Evolutionary conservation across 2,113 vertebrate genomes (phyloP), one percentile per base, ranked within the genome.

Genomic region (Zingel zingel): DNA sequence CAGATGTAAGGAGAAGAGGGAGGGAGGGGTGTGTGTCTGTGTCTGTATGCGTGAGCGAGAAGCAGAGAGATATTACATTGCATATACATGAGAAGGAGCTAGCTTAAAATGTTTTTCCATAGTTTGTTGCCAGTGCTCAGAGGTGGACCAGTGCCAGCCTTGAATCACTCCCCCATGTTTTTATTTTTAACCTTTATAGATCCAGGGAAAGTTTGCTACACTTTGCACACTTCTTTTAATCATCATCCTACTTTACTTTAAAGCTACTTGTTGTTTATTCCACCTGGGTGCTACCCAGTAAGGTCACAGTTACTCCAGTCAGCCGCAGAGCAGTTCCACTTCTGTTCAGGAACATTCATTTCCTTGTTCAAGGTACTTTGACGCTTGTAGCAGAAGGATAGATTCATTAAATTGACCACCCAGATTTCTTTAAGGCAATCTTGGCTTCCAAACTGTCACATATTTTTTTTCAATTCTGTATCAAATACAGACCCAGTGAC

Each of bases 1-100:
- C 95, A 95, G 95, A 95, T 95, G 95, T 96, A 95, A 96, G 94
- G 90, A 95, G 85, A 95, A 94, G 91, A 88, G 89, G 88, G 93
- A 92, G 90, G 93, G 89, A 89, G 83, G 90, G 90, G 88, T 86
- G 90, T 74, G 83, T 89, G 89, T 85, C 80, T 89, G 89, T 89
- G 90, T 80, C 70, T 90, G 91, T 84, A 79, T 88, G 91, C 86
- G 68, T 84, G 85, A 82, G 77, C 81, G 30, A 66, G 64, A 75
- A 73, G 69, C 65, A 78, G 63, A 88, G 48, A 87, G 50, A 79
- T 79, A 62, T 81, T 70, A 39, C 66, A 45, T 53, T 76, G 74
- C 57, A 69, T 66, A 70, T 85, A 68, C 33, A 33, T 68, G 53
- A 90, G 65, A 30, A 77, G 69, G 71, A 86, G 68, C 47, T 79